Conservation (phyloP, 2,797 vertebrate genomes). For the Rhincodon typus region DNA sequence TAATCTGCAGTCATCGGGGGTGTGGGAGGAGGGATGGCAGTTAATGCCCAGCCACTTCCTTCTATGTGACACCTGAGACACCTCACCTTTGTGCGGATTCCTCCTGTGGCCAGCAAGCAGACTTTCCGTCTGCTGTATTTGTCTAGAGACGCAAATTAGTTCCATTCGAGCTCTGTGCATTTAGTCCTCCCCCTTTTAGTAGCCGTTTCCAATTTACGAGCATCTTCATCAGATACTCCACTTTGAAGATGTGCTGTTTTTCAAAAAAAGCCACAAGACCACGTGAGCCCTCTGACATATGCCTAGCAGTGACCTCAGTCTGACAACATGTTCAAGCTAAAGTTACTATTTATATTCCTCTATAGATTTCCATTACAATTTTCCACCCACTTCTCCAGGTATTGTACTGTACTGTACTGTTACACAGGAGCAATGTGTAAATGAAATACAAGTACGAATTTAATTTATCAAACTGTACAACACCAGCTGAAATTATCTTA, state of each 20-base stretch:
- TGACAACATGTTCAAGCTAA: neutral
- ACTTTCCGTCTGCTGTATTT: neutral
- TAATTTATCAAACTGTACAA: neutral
- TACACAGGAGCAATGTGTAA: neutral
- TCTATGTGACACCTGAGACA: neutral
- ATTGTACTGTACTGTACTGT: neutral
- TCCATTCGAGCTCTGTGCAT: neutral
- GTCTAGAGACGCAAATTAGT: neutral
- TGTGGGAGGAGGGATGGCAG: neutral
- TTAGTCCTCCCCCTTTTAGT: neutral
- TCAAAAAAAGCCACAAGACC: neutral
- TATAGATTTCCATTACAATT: neutral
- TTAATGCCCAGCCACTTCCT: neutral
- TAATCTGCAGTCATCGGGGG: neutral
- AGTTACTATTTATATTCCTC: neutral
- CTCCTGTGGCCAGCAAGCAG: neutral
- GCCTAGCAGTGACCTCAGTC: neutral
- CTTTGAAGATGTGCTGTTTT: neutral
- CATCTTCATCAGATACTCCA: neutral
- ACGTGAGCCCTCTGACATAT: neutral
- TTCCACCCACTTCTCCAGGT: neutral
- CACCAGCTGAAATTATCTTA: neutral
- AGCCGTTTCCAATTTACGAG: neutral
- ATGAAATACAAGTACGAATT: neutral
- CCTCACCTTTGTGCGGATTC: neutral